Percentiles rank a stretch among this genome's conserved stretches.
These are phyloP conservation scores for Otolemur crassicaudatus DNA, from an alignment of 2,797 vertebrate species.

Conservation along the genomic window DNA sequence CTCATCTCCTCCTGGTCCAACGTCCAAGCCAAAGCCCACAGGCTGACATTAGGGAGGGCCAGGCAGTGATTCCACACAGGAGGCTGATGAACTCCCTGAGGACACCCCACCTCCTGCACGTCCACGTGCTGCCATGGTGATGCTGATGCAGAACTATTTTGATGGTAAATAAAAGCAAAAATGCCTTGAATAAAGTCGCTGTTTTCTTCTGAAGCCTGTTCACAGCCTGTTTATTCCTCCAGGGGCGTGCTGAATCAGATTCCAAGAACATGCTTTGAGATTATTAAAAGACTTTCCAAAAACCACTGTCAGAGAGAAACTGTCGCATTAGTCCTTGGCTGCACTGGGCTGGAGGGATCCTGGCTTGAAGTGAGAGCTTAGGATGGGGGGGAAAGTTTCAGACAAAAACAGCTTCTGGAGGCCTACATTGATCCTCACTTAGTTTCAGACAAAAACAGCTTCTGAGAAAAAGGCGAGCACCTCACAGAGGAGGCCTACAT, in stretches of 20 bases:
- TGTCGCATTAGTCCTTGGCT: constrained; percentile 72
- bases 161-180: constrained; percentile 71
- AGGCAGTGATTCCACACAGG: not conserved
- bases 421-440: constrained; percentile 53
- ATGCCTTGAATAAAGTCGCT: constrained; percentile 70
- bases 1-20: not conserved
- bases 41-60: not conserved
- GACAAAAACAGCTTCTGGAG: constrained; percentile 75
- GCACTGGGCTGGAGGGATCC: constrained; percentile 80
- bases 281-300: constrained; percentile 85
- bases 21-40: not conserved
- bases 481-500: constrained; percentile 56
- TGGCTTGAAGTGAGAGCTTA: constrained; percentile 80
- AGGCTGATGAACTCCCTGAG: not conserved
- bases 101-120: not conserved
- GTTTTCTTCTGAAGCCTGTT: constrained; percentile 70
- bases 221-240: constrained; percentile 78
- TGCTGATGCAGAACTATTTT: constrained; percentile 63
- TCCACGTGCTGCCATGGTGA: constrained; percentile 44
- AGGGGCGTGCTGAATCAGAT: constrained; percentile 82
- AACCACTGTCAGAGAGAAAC: constrained; percentile 79
- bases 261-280: constrained; percentile 80
- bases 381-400: constrained; percentile 71
- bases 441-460: constrained; percentile 73
- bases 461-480: constrained; percentile 62